Evolutionary conservation across 2,797 vertebrate species (phyloP), one percentile per base, ranked within the genome.

Genomic region (Silurus lanzhouensis): DNA sequence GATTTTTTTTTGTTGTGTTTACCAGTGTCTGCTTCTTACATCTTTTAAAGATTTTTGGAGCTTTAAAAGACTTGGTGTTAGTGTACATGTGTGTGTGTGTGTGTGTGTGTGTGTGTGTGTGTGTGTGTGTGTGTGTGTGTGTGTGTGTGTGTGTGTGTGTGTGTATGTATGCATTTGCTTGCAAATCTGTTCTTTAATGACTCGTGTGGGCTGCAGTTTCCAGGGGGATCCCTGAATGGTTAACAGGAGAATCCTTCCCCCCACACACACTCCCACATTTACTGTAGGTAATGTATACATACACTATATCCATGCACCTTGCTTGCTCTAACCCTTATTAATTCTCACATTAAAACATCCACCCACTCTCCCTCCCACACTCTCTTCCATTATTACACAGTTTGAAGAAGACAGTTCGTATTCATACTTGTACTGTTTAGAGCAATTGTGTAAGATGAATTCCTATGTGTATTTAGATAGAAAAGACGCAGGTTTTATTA

Each of bases 311-410:
- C 75, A 87, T 70, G 68, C 68, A 76, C 48, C 7, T 55, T 87
- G 86, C 84, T 83, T 82, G 87, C 83, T 25, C 25, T 64, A 58
- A 67, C 87, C 88, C 90, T 94, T 92, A 95, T 95, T 95, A 95
- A 94, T 93, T 95, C 91, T 89, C 88, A 93, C 72, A 94, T 94
- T 94, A 94, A 94, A 92, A 91, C 91, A 89, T 91, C 90, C 86
- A 78, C 89, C 89, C 48, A 52, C 48, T 52, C 48, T 78, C 92
- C 91, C 91, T 89, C 93, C 90, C 90, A 91, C 92, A 90, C 90
- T 88, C 91, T 88, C 91, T 87, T 88, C 63, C 63, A 75, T 92
- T 87, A 92, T 89, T 91, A 89, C 90, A 89, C 88, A 91, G 89
- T 92, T 92, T 93, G 90, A 85, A 83, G 86, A 89, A 83, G 68